phyloP scores from a whole-genome alignment of 1,140 invertebrate species.

The Bicyclus anynana region DNA sequence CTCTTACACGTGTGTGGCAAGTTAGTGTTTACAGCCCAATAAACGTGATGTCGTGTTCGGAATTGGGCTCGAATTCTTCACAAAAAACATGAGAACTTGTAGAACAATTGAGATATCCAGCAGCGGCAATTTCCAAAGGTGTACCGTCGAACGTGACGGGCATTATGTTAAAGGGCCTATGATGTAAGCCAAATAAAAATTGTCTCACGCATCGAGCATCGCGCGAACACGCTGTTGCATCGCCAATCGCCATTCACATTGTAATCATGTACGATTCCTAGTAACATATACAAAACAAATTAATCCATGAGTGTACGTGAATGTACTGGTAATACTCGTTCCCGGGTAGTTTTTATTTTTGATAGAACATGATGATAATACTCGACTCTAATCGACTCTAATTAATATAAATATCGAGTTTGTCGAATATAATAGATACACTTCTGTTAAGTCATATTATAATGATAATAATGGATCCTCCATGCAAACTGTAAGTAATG shows the following conservation, averaged over 20 bases:
- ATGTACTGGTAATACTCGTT: constrained; percentile 13
- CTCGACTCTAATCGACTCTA: too few species aligned
- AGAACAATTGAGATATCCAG: constrained; percentile 23
- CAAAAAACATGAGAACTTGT: constrained; percentile 25
- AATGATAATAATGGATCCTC: too few species aligned
- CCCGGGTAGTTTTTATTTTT: not conserved
- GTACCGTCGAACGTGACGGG: constrained; percentile 42
- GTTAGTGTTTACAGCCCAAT: constrained; percentile 1
- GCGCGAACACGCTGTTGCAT: constrained; percentile 37
- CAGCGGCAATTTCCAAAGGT: constrained; percentile 42
- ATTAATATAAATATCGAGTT: too few species aligned
- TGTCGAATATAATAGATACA: too few species aligned
- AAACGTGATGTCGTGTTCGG: constrained; percentile 20
- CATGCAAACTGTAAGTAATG: too few species aligned
- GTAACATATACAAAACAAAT: constrained; percentile 37
- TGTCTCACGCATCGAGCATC: constrained; percentile 48
- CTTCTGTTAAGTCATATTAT: too few species aligned
- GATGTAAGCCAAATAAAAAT: constrained; percentile 52
- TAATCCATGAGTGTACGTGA: constrained; percentile 30
- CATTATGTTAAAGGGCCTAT: constrained; percentile 38
- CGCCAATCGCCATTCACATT: constrained; percentile 36
- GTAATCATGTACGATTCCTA: constrained; percentile 33
- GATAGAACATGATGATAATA: too few species aligned
- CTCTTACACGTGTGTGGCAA: constrained; percentile 12
- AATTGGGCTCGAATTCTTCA: constrained; percentile 7